phyloP scores from a whole-genome alignment of 2,888 invertebrate genomes.

The Campopleginae sp. region DNA sequence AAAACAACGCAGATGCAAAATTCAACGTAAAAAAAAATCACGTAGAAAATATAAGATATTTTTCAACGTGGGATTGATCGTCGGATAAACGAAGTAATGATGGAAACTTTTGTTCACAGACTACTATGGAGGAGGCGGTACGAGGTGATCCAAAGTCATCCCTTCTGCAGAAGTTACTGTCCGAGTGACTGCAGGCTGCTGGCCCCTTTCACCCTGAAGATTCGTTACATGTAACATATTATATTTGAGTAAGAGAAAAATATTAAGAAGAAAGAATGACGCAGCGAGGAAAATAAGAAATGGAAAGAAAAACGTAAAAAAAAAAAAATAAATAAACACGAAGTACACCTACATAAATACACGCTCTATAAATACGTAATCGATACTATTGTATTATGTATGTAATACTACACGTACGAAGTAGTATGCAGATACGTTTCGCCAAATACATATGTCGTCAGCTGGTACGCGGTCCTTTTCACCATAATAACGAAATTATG shows the following conservation, averaged over 20 bases:
- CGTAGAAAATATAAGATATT: not conserved
- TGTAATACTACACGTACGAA: constrained; percentile 78
- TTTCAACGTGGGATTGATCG: not conserved
- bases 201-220: constrained; percentile 84
- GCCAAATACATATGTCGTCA: constrained; percentile 82
- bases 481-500: constrained; percentile 58
- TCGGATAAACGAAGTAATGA: not conserved
- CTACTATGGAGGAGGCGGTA: constrained; percentile 90
- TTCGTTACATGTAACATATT: constrained; percentile 84
- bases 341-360: constrained; percentile 75
- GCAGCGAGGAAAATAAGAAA: constrained; percentile 46
- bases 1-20: not conserved
- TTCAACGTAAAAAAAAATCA: not conserved
- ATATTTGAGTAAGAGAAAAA: constrained; percentile 71
- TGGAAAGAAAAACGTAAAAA: constrained; percentile 28
- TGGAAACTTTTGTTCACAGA: constrained; percentile 85
- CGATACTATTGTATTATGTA: constrained; percentile 79
- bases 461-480: constrained; percentile 75
- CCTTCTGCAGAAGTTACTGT: constrained; percentile 93
- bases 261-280: constrained; percentile 31
- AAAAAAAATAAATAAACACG: constrained; percentile 61
- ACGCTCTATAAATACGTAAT: constrained; percentile 78
- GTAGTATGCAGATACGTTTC: constrained; percentile 83
- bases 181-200: constrained; percentile 88
- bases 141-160: constrained; percentile 93